A percentile compares a stretch with the other conserved stretches of the same genome.
These are phyloP conservation scores for Drosophila nigromelanica DNA, from an alignment of 1,140 invertebrate species.

Conservation along the genomic window DNA sequence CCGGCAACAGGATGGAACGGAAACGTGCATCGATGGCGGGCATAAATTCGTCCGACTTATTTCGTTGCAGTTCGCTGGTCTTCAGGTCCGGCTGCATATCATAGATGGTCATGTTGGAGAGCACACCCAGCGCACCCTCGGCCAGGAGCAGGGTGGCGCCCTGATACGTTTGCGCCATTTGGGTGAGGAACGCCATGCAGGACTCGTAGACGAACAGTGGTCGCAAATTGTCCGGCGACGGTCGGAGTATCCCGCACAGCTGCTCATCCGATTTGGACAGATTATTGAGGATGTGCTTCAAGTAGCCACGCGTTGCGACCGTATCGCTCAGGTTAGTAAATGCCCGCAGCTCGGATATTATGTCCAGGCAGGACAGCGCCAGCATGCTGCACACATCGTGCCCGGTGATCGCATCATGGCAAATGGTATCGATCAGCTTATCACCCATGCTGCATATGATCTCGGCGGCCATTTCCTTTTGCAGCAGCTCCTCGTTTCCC, in stretches of 20 bases:
- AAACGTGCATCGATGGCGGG: conserved; percentile 88
- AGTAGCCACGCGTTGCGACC: conserved; percentile 91
- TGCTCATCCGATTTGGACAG: conserved; percentile 90
- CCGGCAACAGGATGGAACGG: conserved; percentile 91
- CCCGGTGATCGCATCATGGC: conserved; percentile 93
- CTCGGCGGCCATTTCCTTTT: conserved; percentile 82
- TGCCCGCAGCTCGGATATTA: conserved; percentile 90
- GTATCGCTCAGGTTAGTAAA: conserved; percentile 89
- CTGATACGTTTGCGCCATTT: conserved; percentile 88
- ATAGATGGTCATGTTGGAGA: conserved; percentile 91
- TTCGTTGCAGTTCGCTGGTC: conserved; percentile 41
- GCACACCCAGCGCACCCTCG: conserved; percentile 89
- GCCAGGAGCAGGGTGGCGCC: conserved; percentile 91
- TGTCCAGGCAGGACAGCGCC: conserved; percentile 91
- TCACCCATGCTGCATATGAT: conserved; percentile 90
- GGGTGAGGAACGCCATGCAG: conserved; percentile 92
- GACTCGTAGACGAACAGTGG: conserved; percentile 94
- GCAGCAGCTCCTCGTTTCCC: conserved; percentile 23
- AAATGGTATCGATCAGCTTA: conserved; percentile 92
- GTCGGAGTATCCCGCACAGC: conserved; percentile 88
- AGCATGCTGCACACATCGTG: conserved; percentile 96
- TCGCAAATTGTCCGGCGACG: conserved; percentile 88
- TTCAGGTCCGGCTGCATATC: conserved; percentile 90
- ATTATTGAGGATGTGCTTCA: conserved; percentile 93
- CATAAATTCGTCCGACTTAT: conserved; percentile 84